These are phyloP conservation scores for Gymnoscopelus microlampas DNA, from an alignment of 2,797 vertebrate species.

Conservation along the genomic window DNA sequence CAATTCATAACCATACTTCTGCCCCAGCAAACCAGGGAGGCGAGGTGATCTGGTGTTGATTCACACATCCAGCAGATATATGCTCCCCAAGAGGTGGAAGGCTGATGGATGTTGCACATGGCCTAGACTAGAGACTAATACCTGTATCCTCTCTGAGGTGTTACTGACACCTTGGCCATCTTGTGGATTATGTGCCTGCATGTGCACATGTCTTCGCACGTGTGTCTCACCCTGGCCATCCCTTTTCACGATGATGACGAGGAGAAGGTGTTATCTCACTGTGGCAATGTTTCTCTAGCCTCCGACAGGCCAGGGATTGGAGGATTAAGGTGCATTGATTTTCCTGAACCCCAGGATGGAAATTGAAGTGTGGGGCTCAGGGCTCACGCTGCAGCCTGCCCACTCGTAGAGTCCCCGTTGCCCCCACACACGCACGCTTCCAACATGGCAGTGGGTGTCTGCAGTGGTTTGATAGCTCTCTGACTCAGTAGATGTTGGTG, in stretches of 20 bases:
- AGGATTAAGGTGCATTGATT: slow-evolving; percentile 77
- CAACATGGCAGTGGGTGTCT: slow-evolving; percentile 46
- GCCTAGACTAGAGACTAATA: slow-evolving; percentile 28
- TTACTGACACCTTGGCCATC: slow-evolving; percentile 30
- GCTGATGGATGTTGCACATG: slow-evolving; percentile 24
- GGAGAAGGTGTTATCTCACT: slow-evolving; percentile 64
- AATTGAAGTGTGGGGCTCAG: slow-evolving; percentile 70
- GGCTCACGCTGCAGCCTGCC: slow-evolving; percentile 53
- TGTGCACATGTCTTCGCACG: slow-evolving; percentile 20
- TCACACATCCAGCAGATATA: slow-evolving; percentile 30
- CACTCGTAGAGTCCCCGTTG: slow-evolving; percentile 26
- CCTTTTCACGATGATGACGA: slow-evolving; percentile 41
- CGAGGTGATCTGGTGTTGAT: slow-evolving; percentile 21
- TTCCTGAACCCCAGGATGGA: slow-evolving; percentile 60
- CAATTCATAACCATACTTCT: slow-evolving; percentile 14
- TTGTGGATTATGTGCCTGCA: slow-evolving; percentile 44
- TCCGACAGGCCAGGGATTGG: slow-evolving; percentile 62
- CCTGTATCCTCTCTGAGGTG: slow-evolving; percentile 34
- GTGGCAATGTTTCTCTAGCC: slow-evolving; percentile 65
- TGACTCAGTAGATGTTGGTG: slow-evolving; percentile 22
- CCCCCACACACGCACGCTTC: slow-evolving; percentile 32
- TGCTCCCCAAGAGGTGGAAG: slow-evolving; percentile 9
- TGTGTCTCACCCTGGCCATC: slow-evolving; percentile 34
- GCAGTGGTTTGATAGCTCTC: slow-evolving; percentile 55
- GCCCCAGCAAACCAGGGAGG: slow-evolving; percentile 2